A percentile compares a stretch with the other conserved stretches of the same genome.
phyloP scores from a whole-genome alignment of 2,888 invertebrate species.

The Congeria kusceri region DNA sequence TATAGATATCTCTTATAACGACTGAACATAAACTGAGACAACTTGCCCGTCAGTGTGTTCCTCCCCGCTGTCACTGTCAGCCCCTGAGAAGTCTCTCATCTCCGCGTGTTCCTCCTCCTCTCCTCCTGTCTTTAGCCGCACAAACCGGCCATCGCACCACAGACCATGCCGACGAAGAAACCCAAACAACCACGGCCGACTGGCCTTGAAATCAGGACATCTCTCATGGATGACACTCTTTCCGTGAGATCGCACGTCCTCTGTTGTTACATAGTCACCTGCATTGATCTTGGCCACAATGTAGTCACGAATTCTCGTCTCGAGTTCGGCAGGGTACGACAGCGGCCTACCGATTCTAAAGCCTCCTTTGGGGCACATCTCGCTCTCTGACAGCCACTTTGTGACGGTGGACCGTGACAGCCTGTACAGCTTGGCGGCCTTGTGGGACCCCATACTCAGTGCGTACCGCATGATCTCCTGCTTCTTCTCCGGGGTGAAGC shows the following conservation, averaged over 20 bases:
- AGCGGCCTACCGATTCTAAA: background rate
- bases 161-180: background rate
- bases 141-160: background rate
- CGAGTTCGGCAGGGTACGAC: slow-evolving; percentile 3
- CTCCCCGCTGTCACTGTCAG: slow-evolving; percentile 1
- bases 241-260: background rate
- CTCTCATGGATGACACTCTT: background rate
- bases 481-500: background rate
- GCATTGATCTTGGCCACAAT: background rate
- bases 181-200: background rate
- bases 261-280: background rate
- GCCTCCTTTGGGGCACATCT: slow-evolving; percentile 2
- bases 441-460: background rate
- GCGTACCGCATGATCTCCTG: background rate
- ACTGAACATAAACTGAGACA: too few relatives aligned
- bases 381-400: background rate
- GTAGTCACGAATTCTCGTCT: background rate
- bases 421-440: background rate
- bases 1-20: too few relatives aligned
- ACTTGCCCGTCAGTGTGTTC: background rate
- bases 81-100: background rate
- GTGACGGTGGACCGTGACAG: slow-evolving; percentile 16
- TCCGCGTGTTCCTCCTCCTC: background rate
- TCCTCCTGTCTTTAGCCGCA: background rate
- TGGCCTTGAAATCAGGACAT: slow-evolving; percentile 2